Conservation (phyloP, 2,113 vertebrate genomes). For the Choloepus hoffmanni region DNA sequence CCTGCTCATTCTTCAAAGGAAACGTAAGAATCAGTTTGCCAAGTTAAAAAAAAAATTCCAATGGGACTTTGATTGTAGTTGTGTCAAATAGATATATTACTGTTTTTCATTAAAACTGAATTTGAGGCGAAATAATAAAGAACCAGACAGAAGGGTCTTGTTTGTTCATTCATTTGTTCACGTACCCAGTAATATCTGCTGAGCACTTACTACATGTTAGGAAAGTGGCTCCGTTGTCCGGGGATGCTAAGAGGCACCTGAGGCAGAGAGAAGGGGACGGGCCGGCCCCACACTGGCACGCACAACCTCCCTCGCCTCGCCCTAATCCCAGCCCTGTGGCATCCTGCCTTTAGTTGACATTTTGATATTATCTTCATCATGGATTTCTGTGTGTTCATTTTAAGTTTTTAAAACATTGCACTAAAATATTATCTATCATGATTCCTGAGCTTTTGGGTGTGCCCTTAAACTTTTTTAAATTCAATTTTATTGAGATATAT, state of each 20-base stretch:
- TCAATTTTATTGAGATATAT: too few species aligned
- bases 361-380: background rate
- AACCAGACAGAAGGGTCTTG: background rate
- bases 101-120: conserved; percentile 56
- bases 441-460: background rate
- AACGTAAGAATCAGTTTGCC: conserved; percentile 20
- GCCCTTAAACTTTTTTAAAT: background rate
- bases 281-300: background rate
- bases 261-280: background rate
- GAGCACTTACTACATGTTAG: background rate
- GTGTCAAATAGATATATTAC: conserved; percentile 3
- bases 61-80: conserved; percentile 50
- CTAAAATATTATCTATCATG: background rate
- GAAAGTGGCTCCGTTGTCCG: background rate
- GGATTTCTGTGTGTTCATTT: conserved; percentile 39
- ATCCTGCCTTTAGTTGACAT: background rate
- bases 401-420: conserved; percentile 4
- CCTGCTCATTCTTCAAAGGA: conserved; percentile 30
- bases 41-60: conserved; percentile 6
- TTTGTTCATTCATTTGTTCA: background rate
- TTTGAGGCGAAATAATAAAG: conserved; percentile 45
- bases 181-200: background rate
- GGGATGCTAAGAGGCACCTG: background rate
- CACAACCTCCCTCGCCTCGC: background rate
- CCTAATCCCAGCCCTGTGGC: background rate